A percentile compares a stretch with the other conserved stretches of the same genome.
Conservation (phyloP, 2,797 vertebrate species). For the Darevskia nairensis region DNA sequence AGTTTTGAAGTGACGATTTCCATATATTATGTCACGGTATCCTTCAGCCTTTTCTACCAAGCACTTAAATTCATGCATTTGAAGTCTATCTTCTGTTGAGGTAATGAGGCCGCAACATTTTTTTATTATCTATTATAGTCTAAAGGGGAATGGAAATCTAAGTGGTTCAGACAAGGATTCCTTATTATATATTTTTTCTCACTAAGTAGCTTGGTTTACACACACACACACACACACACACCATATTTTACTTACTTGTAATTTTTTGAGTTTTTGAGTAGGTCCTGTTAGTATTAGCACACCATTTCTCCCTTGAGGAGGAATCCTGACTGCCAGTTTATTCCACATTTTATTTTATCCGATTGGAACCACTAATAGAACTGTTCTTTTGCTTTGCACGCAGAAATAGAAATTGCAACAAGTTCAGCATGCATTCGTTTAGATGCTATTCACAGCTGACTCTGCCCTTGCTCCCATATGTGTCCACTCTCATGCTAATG, state of each 20-base stretch:
- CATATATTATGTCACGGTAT: neutral
- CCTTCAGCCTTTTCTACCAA: neutral
- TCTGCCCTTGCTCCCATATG: fast-evolving
- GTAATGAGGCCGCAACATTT: slow-evolving; percentile 7
- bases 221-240: too few relatives aligned
- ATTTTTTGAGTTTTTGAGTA: neutral
- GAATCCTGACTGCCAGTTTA: neutral
- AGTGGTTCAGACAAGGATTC: neutral
- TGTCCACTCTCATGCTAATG: neutral
- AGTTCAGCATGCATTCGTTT: neutral
- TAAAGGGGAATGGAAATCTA: slow-evolving; percentile 3
- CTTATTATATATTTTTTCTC: neutral
- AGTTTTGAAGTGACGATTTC: slow-evolving; percentile 1
- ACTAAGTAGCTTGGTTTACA: neutral
- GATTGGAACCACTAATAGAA: neutral
- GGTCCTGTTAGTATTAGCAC: neutral
- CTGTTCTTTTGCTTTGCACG: neutral
- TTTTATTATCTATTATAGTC: slow-evolving; percentile 23
- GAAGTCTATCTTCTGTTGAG: slow-evolving; percentile 18
- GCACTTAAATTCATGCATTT: neutral
- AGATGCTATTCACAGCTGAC: neutral
- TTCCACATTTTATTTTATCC: neutral
- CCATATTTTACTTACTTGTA: neutral
- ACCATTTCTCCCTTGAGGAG: neutral
- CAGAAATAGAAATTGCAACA: neutral